A percentile compares a stretch with the other conserved stretches of the same genome.
Evolutionary conservation across 2,888 invertebrate genomes (phyloP).

Genomic region (Nesidiocoris tenuis): DNA sequence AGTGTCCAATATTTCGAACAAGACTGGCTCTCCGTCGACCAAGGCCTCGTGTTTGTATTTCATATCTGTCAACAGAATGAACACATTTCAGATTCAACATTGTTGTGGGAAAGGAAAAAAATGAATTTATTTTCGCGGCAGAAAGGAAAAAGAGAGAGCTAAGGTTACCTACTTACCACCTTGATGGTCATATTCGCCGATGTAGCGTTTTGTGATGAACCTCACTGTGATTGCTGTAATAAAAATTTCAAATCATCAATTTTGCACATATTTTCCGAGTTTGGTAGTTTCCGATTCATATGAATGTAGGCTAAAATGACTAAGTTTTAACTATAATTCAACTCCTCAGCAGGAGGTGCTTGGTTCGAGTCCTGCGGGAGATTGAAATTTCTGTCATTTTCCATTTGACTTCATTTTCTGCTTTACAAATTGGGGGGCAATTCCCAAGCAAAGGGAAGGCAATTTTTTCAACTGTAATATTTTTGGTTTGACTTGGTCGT

Average conservation of each 20-base stretch:
- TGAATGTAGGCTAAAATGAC: too few species aligned
- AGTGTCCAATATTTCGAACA: conserved; percentile 88
- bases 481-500: too few species aligned
- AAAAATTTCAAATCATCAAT: conserved; percentile 3
- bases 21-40: conserved; percentile 83
- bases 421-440: too few species aligned
- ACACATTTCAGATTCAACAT: background rate
- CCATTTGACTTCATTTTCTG: too few species aligned
- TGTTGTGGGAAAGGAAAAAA: background rate
- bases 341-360: too few species aligned
- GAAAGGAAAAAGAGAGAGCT: conserved; percentile 4
- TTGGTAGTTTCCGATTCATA: too few species aligned
- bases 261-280: too few species aligned
- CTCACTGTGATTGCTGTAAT: conserved; percentile 76
- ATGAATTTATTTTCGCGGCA: background rate
- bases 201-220: conserved; percentile 88
- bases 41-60: conserved; percentile 79
- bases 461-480: too few species aligned
- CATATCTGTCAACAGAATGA: conserved; percentile 48
- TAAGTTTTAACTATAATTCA: too few species aligned
- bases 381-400: too few species aligned
- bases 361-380: too few species aligned
- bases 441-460: too few species aligned
- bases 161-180: conserved; percentile 64
- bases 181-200: conserved; percentile 93